Base-by-base conservation (phyloP, 2,113 vertebrate genomes). In the Felis catus region DNA sequence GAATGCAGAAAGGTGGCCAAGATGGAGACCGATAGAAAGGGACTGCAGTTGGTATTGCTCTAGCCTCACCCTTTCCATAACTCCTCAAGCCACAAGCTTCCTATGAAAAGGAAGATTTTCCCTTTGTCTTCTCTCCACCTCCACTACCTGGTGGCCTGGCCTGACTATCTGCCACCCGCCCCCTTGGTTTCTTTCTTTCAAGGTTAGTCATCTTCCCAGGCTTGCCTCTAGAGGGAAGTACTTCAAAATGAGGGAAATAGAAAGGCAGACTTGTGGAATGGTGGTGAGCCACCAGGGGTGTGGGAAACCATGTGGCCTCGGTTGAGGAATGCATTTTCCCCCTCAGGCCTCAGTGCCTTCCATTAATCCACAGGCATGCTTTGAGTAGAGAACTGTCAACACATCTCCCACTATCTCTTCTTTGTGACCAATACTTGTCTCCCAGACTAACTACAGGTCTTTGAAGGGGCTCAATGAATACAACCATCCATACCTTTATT, bases 31-130 rank as follows among this genome's bases (percentile, higher is more conserved):
- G 6, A 7, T 23, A 63, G 45, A 91, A 39, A 36, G 3, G 48
- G 36, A 8, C 41, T 1, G 9, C 53, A 53, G 13, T n/a, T 3
- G 65, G 31, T 29, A 8, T 0, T 27, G 63, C 53, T 21, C 70
- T 19, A 48, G 14, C 39, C 48, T 39, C n/a, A 14, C 0, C 2
- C 7, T 4, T 12, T 36, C 21, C 39, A 3, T 1, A 10, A 14
- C 66, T 48, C 61, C 65, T 27, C 63, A 70, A 91, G 23, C 51
- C 25, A 15, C 41, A 61, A 53, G 14, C 61, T 58, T 48, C 66
- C 36, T 4, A 0, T 2, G 1, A 25, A 33, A 36, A 73, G 33
- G 36, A 93, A 8, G 27, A 14, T 13, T 39, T 51, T 19, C 27
- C 18, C 61, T 94, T 48, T 71, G 12, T 53, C 21, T 63, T 51